Base-by-base conservation (phyloP, 2,888 invertebrate species). In the Cyclophora punctaria region DNA sequence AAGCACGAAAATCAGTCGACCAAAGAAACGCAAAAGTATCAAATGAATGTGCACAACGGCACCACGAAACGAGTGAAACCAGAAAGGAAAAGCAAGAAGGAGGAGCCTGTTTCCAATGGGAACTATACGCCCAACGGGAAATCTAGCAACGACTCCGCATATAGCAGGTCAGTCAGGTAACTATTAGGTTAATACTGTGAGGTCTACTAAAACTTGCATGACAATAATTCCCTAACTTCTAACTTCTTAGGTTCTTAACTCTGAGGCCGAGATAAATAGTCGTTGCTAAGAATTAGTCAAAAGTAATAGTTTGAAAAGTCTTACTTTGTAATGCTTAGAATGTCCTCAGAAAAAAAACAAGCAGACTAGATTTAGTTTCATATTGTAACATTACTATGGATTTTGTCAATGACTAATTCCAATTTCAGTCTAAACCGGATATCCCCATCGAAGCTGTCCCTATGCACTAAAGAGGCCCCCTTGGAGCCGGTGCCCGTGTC, bases 121-220 rank as follows among this genome's bases (percentile, higher is more conserved):
- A 81, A 86, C 70, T 78, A 67, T 69, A 85, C 77, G 59, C 80
- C 80, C 7, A 83, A 75, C 58, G 83, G 80, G 48, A 84, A 78
- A 66, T 60, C 67, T 43, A 91, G 81, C 70, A 81, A 80, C 35
- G 95, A 95, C 80, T 95, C 95, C 35, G 95, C 95, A 49, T 95
- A 95, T 83, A 94, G 94, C 91, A 95, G 95, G 95, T 95, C 88
- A 89, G 89, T 82, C 80, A 86, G 86, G 87, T 83, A 84, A 76
- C 71, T 64, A 62, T 60, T 20, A 20, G 20, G 20, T 20, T 20
- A 20, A 20, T 20, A 20, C 20, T 20, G 20, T 20, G 20, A 20
- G 20, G 20, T 20, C 20, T 20, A 20, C 20, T 20, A 20, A 20
- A 20, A 20, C 20, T 20, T 20, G 20, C 20, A 20, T 20, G 20